Percentiles rank a stretch among this genome's conserved stretches.
Evolutionary conservation across 1,140 invertebrate species (phyloP).

Genomic region (Tetranychus urticae): DNA sequence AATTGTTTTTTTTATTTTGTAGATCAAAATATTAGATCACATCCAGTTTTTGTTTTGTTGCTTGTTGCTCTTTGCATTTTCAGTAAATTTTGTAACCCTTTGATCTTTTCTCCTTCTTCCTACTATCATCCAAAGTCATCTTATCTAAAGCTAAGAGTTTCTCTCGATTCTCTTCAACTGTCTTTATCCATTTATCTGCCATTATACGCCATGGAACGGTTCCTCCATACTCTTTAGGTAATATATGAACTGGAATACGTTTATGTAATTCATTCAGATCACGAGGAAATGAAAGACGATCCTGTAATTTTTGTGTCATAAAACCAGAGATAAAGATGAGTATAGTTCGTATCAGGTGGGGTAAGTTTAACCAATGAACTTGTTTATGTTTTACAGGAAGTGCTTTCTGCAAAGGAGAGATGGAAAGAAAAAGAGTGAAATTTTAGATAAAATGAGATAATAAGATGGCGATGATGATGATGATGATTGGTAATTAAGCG

Average conservation of each 20-base stretch:
- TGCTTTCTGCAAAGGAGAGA: conserved; percentile 35
- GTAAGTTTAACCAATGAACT: conserved; percentile 58
- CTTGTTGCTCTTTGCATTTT: no score
- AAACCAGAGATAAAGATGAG: not conserved
- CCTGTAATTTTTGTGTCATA: not conserved
- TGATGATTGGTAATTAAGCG: not conserved
- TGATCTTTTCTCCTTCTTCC: not conserved
- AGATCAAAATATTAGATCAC: no score
- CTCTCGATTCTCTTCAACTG: not conserved
- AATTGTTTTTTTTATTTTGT: no score
- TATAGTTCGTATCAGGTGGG: conserved; percentile 15
- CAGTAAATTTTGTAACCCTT: no score
- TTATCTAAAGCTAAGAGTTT: not conserved
- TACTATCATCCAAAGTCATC: not conserved
- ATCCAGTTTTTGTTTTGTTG: no score
- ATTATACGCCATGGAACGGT: not conserved
- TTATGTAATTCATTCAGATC: not conserved
- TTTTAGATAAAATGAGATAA: not conserved
- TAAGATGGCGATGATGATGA: not conserved
- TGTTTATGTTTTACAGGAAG: conserved; percentile 65
- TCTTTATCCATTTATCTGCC: conserved; percentile 1
- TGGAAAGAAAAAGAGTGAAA: not conserved
- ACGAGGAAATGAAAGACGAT: not conserved
- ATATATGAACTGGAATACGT: not conserved
- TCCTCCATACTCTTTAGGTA: not conserved